Percentiles rank a stretch among this genome's conserved stretches.
phyloP scores from a whole-genome alignment of 2,797 vertebrate species.

The Spinus pinus region DNA sequence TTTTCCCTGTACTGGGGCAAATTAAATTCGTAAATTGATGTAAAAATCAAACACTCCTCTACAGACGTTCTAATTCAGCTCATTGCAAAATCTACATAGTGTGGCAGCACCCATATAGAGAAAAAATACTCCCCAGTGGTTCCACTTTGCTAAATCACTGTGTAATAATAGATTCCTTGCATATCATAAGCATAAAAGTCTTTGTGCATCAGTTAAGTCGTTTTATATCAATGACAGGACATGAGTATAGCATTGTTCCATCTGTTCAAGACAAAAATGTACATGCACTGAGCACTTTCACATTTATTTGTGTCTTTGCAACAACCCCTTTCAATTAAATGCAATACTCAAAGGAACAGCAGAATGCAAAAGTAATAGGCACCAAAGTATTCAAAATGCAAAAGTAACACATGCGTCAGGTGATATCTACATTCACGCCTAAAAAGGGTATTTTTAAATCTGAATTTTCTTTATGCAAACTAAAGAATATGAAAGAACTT shows the following conservation, averaged over 20 bases:
- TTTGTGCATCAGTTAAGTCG: not conserved
- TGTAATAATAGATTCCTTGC: constrained; percentile 22
- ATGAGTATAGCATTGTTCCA: not conserved
- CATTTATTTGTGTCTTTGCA: not conserved
- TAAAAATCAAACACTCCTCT: not conserved
- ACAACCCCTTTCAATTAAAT: not conserved
- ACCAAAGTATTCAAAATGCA: not conserved
- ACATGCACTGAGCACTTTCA: not conserved
- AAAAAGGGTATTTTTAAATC: not conserved
- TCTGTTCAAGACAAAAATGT: constrained; percentile 30
- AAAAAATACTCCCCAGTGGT: not conserved
- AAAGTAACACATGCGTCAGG: not conserved
- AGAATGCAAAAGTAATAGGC: not conserved
- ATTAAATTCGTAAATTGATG: not conserved
- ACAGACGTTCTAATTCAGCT: not conserved
- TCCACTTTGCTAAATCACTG: not conserved
- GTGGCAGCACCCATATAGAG: not conserved
- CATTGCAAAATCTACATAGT: not conserved
- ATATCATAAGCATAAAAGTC: constrained; percentile 4
- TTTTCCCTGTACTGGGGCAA: not conserved
- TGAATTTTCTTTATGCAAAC: not conserved
- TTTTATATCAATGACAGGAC: constrained; percentile 10
- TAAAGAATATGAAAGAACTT: not conserved
- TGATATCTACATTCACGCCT: not conserved
- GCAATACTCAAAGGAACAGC: not conserved